Evolutionary conservation across 2,888 invertebrate genomes (phyloP).

Genomic region (Scaeva pyrastri): DNA sequence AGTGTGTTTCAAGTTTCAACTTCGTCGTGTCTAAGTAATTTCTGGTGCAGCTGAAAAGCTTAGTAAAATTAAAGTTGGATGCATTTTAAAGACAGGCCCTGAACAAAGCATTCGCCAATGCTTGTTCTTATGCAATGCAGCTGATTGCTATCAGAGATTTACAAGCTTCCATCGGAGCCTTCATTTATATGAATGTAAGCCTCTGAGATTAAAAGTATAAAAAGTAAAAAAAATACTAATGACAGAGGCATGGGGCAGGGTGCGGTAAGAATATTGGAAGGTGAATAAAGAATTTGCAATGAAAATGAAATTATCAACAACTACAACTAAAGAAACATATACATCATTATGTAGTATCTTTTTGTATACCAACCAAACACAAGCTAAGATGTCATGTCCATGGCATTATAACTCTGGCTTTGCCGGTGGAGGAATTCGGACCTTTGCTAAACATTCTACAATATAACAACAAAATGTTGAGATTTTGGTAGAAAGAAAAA

Average conservation of each 20-base stretch:
- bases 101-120: constrained; percentile 54
- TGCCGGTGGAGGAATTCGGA: constrained; percentile 33
- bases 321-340: constrained; percentile 13
- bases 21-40: constrained; percentile 52
- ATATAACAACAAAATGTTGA: no score
- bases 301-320: constrained; percentile 70
- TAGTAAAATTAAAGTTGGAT: constrained; percentile 32
- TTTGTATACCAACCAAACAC: background rate
- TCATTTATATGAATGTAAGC: constrained; percentile 7
- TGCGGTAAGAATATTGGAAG: constrained; percentile 38
- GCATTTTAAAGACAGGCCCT: constrained; percentile 54
- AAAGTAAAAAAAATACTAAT: constrained; percentile 7
- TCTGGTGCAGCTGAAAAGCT: constrained; percentile 53
- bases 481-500: background rate
- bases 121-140: constrained; percentile 65
- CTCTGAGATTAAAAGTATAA: constrained; percentile 8
- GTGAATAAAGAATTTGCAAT: constrained; percentile 62
- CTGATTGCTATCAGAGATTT: constrained; percentile 49
- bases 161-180: constrained; percentile 50
- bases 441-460: constrained; percentile 28
- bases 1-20: constrained; percentile 44
- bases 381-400: constrained; percentile 47
- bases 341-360: background rate
- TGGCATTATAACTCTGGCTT: constrained; percentile 58
- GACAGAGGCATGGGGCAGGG: constrained; percentile 1